Evolutionary conservation across 2,113 vertebrate genomes (phyloP).

Genomic region (Falco punctatus): DNA sequence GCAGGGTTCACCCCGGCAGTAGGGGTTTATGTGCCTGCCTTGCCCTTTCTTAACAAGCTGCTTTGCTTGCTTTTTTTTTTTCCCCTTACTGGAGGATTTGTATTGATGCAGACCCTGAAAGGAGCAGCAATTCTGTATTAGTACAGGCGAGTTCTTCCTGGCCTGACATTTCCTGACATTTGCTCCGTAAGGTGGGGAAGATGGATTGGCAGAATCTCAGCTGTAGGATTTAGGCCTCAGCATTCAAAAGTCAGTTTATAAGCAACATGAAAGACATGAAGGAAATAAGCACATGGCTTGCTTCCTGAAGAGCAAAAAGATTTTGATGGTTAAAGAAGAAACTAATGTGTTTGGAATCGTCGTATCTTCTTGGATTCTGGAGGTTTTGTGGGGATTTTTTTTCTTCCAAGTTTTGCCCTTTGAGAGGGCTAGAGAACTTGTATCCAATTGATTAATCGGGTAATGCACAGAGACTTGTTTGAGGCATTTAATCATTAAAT

Average conservation of each 20-base stretch:
- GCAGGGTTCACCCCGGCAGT: neutral
- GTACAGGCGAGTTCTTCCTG: neutral
- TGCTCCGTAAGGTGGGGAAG: neutral
- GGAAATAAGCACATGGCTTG: neutral
- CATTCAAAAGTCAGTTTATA: neutral
- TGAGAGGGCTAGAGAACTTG: neutral
- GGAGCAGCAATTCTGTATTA: neutral
- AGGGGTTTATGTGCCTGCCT: neutral
- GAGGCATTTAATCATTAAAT: neutral
- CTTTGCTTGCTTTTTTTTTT: neutral
- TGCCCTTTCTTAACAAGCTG: neutral
- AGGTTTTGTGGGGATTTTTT: neutral
- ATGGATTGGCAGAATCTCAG: neutral
- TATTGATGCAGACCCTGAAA: neutral
- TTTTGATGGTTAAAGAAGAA: neutral
- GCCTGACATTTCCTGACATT: conserved; percentile 3
- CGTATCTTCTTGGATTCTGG: neutral
- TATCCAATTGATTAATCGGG: neutral
- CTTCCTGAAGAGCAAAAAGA: neutral
- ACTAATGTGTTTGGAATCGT: neutral
- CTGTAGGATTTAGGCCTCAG: neutral
- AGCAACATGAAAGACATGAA: neutral
- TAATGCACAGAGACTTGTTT: neutral
- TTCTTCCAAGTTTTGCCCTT: neutral
- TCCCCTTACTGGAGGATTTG: neutral